Evolutionary conservation across 30 jellyfish, hydroid and myxozoan species (phyloP).

Genomic region (Aurelia aurita): DNA sequence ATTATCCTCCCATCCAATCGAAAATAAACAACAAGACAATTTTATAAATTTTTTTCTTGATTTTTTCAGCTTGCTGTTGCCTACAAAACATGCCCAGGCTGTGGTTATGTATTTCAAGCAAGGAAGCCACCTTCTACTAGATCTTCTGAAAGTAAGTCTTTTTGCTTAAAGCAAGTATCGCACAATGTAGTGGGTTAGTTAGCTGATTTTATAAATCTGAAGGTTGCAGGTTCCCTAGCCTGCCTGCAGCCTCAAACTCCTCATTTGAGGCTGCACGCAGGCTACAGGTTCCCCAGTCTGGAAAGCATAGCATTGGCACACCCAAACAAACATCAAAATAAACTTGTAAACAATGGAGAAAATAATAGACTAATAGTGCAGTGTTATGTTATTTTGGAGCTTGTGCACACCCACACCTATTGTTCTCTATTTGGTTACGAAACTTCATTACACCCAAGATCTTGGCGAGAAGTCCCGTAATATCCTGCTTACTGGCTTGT

Average conservation of each 20-base stretch:
- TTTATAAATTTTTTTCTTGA: neutral
- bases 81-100: constrained; percentile 54
- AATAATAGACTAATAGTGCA: no score
- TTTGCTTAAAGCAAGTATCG: neutral
- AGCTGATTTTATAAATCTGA: neutral
- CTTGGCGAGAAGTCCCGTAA: no score
- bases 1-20: neutral
- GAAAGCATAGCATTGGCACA: no score
- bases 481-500: no score
- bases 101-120: constrained; percentile 62
- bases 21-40: neutral
- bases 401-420: no score
- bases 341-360: no score
- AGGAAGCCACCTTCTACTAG: constrained; percentile 23
- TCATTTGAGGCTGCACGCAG: no score
- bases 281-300: neutral
- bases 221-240: neutral
- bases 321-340: no score
- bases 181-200: neutral
- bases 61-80: constrained; percentile 77
- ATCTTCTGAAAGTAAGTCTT: constrained; percentile 22
- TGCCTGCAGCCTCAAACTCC: neutral
- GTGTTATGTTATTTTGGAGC: no score
- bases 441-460: no score
- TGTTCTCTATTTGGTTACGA: no score